Evolutionary conservation across 2,888 invertebrate genomes (phyloP).

Genomic region (Folsomia candida): DNA sequence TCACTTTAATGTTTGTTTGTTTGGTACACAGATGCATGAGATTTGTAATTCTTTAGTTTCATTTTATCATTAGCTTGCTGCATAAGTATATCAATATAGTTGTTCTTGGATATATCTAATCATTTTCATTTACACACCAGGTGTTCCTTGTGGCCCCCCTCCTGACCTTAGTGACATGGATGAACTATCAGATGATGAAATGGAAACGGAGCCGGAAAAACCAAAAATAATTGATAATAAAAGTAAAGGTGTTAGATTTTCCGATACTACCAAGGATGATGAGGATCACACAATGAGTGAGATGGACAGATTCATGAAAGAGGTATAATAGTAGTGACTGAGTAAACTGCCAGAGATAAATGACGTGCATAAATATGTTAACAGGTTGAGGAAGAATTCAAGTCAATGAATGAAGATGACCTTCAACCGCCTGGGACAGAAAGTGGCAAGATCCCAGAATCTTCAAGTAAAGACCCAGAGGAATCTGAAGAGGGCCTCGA

Average conservation of each 20-base stretch:
- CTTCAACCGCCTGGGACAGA: slow-evolving; percentile 47
- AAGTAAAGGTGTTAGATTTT: slow-evolving; percentile 63
- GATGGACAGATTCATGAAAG: slow-evolving; percentile 87
- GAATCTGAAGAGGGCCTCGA: background rate
- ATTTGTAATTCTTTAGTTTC: no score
- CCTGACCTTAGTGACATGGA: slow-evolving; percentile 68
- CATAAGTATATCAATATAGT: no score
- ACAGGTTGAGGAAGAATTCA: slow-evolving; percentile 70
- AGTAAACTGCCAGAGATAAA: no score
- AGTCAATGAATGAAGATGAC: slow-evolving; percentile 67
- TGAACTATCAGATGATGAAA: slow-evolving; percentile 57
- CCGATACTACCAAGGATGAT: slow-evolving; percentile 55
- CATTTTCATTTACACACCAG: no score
- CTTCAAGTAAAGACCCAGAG: background rate
- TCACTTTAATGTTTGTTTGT: no score
- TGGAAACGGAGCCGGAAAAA: slow-evolving; percentile 43
- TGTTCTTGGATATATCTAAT: background rate
- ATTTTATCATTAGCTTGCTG: no score
- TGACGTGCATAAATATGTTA: slow-evolving; percentile 17
- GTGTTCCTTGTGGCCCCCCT: slow-evolving; percentile 82
- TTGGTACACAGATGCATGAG: no score
- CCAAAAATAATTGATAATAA: slow-evolving; percentile 57
- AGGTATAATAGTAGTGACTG: slow-evolving; percentile 56
- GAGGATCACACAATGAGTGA: slow-evolving; percentile 64
- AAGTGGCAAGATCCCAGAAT: slow-evolving; percentile 4